Percentiles rank a stretch among this genome's conserved stretches.
Evolutionary conservation across 2,113 vertebrate species (phyloP).

Genomic region (western clawed frog (Xenopus tropicalis)): DNA sequence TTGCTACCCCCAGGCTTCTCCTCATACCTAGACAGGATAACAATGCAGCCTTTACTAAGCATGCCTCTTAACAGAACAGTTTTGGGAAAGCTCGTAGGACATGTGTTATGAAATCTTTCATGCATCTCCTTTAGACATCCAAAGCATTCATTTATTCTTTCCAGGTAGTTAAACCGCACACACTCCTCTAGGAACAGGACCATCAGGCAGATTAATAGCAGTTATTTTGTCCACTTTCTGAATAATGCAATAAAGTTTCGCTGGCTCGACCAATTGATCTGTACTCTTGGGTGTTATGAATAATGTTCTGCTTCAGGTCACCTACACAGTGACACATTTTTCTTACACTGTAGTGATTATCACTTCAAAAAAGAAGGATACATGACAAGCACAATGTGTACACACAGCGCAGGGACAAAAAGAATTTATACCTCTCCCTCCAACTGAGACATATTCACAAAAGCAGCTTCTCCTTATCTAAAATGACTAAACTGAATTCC

Average conservation of each 20-base stretch:
- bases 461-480: not conserved
- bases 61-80: not conserved
- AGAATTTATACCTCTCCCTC: not conserved
- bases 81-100: not conserved
- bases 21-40: too few species aligned
- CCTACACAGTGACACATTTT: constrained; percentile 20
- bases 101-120: not conserved
- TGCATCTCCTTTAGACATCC: constrained; percentile 1
- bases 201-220: constrained; percentile 26
- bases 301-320: constrained; percentile 2
- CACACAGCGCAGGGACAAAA: not conserved
- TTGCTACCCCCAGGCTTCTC: too few species aligned
- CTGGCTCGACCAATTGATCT: constrained; percentile 27
- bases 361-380: not conserved
- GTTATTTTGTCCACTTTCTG: constrained; percentile 28
- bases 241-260: constrained; percentile 34
- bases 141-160: constrained; percentile 16
- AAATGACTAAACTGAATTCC: constrained; percentile 1
- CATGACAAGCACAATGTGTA: not conserved
- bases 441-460: not conserved
- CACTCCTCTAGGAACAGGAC: constrained; percentile 20
- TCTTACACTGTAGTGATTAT: constrained; percentile 5
- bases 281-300: not conserved
- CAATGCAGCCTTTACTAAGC: too few species aligned
- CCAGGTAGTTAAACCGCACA: constrained; percentile 9